Percentiles rank a stretch among this genome's conserved stretches.
These are phyloP conservation scores for Dolichoris vasculosae DNA, from an alignment of 1,140 invertebrate genomes.

Conservation along the genomic window DNA sequence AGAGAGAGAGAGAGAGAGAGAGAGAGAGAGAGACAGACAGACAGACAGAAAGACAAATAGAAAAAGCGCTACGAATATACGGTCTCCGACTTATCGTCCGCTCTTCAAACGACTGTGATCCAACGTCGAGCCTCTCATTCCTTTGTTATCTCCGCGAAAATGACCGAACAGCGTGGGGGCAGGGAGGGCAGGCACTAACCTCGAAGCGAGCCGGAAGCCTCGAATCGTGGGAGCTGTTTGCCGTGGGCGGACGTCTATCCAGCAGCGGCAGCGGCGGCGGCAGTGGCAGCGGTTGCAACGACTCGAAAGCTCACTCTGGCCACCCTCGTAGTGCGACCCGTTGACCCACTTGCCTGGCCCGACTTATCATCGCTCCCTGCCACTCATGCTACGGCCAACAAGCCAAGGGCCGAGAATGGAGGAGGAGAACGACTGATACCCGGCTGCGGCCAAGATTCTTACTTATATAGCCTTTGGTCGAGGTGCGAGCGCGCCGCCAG, in stretches of 20 bases:
- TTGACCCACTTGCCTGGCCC: slow-evolving; percentile 23
- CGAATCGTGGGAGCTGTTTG: background rate
- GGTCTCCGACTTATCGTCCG: too few relatives aligned
- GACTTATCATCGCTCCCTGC: background rate
- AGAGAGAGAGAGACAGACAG: too few relatives aligned
- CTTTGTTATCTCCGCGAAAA: background rate
- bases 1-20: too few relatives aligned
- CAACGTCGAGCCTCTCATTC: background rate
- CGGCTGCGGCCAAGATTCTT: background rate
- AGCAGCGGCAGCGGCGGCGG: background rate
- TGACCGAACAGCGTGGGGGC: background rate
- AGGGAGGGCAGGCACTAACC: background rate
- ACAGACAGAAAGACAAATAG: too few relatives aligned
- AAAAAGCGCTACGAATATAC: too few relatives aligned
- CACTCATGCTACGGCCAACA: background rate
- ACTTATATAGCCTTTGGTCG: slow-evolving; percentile 26
- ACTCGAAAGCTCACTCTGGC: slow-evolving; percentile 4
- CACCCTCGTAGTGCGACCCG: slow-evolving; percentile 30
- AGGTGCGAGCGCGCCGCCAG: background rate
- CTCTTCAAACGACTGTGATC: too few relatives aligned
- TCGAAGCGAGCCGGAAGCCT: background rate
- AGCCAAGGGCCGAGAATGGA: background rate
- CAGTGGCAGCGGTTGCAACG: too few relatives aligned
- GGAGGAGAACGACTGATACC: slow-evolving; percentile 6
- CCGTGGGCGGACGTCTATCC: background rate